Percentiles rank a stretch among this genome's conserved stretches.
phyloP scores from a whole-genome alignment of 2,113 vertebrate genomes.

The Alexandromys fortis region DNA sequence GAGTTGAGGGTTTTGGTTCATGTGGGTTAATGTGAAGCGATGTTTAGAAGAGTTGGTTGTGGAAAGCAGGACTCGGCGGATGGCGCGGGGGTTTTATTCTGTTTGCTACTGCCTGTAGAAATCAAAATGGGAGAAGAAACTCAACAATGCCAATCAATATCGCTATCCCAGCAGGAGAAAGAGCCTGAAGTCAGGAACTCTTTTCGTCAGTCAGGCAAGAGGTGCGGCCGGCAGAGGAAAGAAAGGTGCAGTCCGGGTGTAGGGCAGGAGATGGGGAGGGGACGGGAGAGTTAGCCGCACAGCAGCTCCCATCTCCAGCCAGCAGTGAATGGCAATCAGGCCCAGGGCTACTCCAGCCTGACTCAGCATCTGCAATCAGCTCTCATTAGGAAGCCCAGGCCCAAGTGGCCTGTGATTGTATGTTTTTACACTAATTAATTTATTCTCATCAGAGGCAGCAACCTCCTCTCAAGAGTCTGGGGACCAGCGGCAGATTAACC shows the following conservation, averaged over 20 bases:
- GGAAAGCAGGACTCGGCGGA: neutral
- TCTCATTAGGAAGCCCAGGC: slow-evolving; percentile 75
- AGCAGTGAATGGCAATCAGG: neutral
- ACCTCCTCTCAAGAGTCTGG: neutral
- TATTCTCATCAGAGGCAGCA: slow-evolving; percentile 29
- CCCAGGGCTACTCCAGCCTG: slow-evolving; percentile 18
- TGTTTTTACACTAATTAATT: slow-evolving; percentile 61
- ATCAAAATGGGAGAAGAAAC: neutral
- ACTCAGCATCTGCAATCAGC: slow-evolving; percentile 68
- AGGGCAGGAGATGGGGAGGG: neutral
- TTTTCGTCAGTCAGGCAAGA: neutral
- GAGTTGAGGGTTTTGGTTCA: neutral
- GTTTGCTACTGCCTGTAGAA: neutral
- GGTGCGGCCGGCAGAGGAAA: neutral
- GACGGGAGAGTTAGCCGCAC: neutral
- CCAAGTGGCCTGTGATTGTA: slow-evolving; percentile 32
- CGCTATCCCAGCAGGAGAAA: neutral
- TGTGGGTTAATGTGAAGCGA: neutral
- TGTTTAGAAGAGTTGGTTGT: neutral
- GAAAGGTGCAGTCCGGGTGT: neutral
- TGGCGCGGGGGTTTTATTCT: neutral
- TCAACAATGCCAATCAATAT: neutral
- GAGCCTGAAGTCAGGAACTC: neutral
- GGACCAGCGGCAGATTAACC: neutral
- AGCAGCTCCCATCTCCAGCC: neutral